Base-by-base conservation (phyloP, 2,113 vertebrate genomes). In the Neolamprologus sp. region DNA sequence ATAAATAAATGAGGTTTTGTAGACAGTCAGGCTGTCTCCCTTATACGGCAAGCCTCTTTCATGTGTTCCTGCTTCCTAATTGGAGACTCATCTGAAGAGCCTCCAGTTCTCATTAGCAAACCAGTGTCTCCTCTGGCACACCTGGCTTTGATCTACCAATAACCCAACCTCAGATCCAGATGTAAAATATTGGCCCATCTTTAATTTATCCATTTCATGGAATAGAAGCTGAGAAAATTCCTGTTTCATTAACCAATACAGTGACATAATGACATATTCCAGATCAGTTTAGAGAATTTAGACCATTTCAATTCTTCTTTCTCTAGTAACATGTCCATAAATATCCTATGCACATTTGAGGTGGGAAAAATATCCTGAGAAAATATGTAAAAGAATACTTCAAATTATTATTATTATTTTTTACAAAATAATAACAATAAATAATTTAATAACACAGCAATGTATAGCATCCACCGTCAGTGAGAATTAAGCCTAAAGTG, bases 61-160 rank as follows among this genome's bases (percentile, higher is more conserved):
- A 94, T 95, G 95, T 96, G 90, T 92, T 81, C 89, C 81, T 80
- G 86, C 88, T 87, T 93, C 91, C 94, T 94, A 94, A 94, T 95
- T 94, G 93, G 84, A 92, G 91, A 88, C 92, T 93, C 85, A 83
- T 92, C 68, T 71, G 79, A 65, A 91, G 81, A 89, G 90, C 65
- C 92, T 90, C 75, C 53, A 80, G 73, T 93, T 93, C 91, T 93
- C 91, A 91, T 95, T 93, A 95, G 87, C 81, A 87, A 88, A 86
- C 86, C 47, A 63, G 83, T 23, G 58, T 91, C 94, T 96, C 91
- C 87, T 87, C 87, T 53, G 82, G 85, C 91, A 94, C 84, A 94
- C 86, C 89, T 89, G 89, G 83, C 95, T 96, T 96, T 96, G 94
- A 96, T 96, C 87, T 96, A 82, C 82, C 86, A 54, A 58, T 68